These are phyloP conservation scores for Dascillus cervinus DNA, from an alignment of 2,888 invertebrate species.

Conservation along the genomic window DNA sequence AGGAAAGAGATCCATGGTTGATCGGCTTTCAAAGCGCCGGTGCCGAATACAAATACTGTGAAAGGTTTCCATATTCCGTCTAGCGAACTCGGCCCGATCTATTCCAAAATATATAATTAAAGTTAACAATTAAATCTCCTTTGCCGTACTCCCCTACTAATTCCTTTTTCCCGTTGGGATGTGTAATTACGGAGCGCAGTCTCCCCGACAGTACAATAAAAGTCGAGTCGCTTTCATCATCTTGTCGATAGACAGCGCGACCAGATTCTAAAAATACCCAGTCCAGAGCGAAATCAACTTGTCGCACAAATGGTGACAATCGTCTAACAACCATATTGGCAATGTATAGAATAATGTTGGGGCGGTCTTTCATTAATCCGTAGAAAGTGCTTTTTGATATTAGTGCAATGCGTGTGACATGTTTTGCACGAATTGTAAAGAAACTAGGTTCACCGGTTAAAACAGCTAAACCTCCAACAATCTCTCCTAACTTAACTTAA, in stretches of 20 bases:
- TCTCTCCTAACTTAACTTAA: slow-evolving; percentile 88
- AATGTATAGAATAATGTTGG: slow-evolving; percentile 78
- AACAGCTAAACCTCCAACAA: slow-evolving; percentile 90
- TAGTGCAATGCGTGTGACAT: slow-evolving; percentile 74
- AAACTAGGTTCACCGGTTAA: slow-evolving; percentile 96
- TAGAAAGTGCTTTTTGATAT: slow-evolving; percentile 79
- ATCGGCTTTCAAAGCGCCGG: too few relatives aligned
- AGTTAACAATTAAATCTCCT: slow-evolving; percentile 93
- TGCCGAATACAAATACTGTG: too few relatives aligned
- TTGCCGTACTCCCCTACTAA: slow-evolving; percentile 96
- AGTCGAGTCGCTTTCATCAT: slow-evolving; percentile 90
- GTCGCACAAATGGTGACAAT: slow-evolving; percentile 91
- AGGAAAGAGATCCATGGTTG: too few relatives aligned
- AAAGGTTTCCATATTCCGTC: too few relatives aligned
- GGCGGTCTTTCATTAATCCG: slow-evolving; percentile 83
- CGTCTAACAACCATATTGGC: slow-evolving; percentile 85
- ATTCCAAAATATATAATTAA: too few relatives aligned
- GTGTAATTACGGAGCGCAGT: slow-evolving; percentile 88
- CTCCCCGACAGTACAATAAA: slow-evolving; percentile 97
- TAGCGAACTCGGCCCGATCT: too few relatives aligned
- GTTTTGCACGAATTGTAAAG: slow-evolving; percentile 87
- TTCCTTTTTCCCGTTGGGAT: slow-evolving; percentile 87
- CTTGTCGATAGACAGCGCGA: slow-evolving; percentile 90
- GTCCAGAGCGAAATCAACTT: slow-evolving; percentile 70
- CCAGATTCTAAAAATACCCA: slow-evolving; percentile 93